Percentiles rank a stretch among this genome's conserved stretches.
Evolutionary conservation across 2,113 vertebrate species (phyloP).

Genomic region (Oncorhynchus clarkii): DNA sequence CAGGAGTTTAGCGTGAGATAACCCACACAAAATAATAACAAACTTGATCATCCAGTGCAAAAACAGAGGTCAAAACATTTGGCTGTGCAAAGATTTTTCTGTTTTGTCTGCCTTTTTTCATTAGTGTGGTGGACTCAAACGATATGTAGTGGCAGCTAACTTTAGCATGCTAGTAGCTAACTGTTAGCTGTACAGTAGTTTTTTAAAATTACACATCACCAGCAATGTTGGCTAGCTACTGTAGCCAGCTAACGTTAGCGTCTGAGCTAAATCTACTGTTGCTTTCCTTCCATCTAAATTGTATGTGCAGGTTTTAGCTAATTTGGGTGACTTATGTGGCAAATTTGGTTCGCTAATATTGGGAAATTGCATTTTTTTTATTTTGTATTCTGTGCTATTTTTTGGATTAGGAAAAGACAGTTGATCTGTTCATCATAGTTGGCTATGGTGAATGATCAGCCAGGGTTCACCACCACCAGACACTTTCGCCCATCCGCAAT

Average conservation of each 20-base stretch:
- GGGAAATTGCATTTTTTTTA: too few species aligned
- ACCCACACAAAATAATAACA: slow-evolving; percentile 5
- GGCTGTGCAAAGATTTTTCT: not conserved
- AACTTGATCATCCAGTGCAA: not conserved
- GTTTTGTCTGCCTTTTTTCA: not conserved
- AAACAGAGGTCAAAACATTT: not conserved
- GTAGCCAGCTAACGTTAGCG: not conserved
- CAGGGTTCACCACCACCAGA: too few species aligned
- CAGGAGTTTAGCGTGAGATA: not conserved
- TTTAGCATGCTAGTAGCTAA: too few species aligned
- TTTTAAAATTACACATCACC: too few species aligned
- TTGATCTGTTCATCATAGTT: too few species aligned
- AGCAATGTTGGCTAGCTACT: not conserved
- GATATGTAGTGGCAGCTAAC: not conserved
- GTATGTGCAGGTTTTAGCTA: not conserved
- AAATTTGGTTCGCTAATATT: too few species aligned
- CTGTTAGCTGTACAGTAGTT: too few species aligned
- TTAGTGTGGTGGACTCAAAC: not conserved
- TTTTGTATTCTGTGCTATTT: too few species aligned
- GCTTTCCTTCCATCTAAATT: not conserved
- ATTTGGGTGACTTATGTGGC: not conserved
- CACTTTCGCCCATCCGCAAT: too few species aligned
- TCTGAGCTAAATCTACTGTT: not conserved
- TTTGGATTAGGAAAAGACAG: too few species aligned
- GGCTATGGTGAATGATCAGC: too few species aligned